Evolutionary conservation across 1,140 invertebrate species (phyloP), one percentile per base, ranked within the genome.

Genomic region (Drosophila busckii): DNA sequence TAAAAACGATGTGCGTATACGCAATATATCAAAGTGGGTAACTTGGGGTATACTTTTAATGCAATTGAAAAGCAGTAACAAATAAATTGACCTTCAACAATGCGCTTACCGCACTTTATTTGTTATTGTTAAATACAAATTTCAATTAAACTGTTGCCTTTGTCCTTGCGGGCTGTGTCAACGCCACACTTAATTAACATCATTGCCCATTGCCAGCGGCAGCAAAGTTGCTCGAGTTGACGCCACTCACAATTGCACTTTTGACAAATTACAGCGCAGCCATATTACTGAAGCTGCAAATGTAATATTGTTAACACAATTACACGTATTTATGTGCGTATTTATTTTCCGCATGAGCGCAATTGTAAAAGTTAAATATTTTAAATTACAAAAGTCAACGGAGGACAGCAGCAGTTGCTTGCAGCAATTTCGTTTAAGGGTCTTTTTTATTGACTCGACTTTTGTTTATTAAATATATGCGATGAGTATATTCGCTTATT

Each of bases 181-280:
- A n/a, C 44, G 48, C 71, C 58, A 45, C 54, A 80, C 68, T 64
- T 78, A 80, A 78, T 80, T 73, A 78, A 75, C 66, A 60, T 65
- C 53, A 55, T 80, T 71, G 68, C 34, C 71, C 53, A 55, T 80
- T 71, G 68, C 34, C 71, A 54, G 20, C 42, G 23, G 62, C 22
- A 4, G 35, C 15, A 32, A 37, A 38, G 35, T 53, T 56, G 55
- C 55, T 34, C 62, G 49, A 48, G 66, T 54, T 66, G 58, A 65
- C 40, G 56, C 20, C 34, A 67, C 40, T 71, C 66, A 70, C 71
- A 66, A 78, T 78, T 70, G 71, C 56, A 62, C 71, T 78, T 70
- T 58, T 65, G 61, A 65, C 53, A 60, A 70, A 71, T 73, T 58
- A 54, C 46, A 19, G 52, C 23, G 25, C 49, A 56, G 60, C 66